Conservation (phyloP, 2,888 invertebrate genomes). For the Automeris io region DNA sequence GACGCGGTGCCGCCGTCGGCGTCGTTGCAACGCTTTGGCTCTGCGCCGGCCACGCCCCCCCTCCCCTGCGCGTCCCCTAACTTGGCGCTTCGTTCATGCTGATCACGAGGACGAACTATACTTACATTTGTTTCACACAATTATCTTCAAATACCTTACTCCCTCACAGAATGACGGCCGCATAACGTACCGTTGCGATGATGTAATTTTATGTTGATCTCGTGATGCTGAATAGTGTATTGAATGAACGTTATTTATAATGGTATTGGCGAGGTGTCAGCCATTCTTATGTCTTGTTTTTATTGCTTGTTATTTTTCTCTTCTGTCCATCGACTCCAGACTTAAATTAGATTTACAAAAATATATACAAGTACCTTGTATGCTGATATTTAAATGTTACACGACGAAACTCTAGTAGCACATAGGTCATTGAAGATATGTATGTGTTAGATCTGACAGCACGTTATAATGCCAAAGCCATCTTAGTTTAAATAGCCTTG, state of each 20-base stretch:
- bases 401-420: no score
- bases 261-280: constrained; percentile 17
- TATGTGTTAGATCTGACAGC: no score
- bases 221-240: constrained; percentile 28
- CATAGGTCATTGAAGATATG: no score
- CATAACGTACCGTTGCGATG: constrained; percentile 36
- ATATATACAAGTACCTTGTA: no score
- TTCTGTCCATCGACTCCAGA: background rate
- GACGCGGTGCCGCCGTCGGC: constrained; percentile 21
- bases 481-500: no score
- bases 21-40: constrained; percentile 32
- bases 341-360: background rate
- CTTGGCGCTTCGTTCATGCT: constrained; percentile 9
- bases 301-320: background rate
- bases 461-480: no score
- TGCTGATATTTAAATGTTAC: no score
- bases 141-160: constrained; percentile 36
- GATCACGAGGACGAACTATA: constrained; percentile 38
- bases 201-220: constrained; percentile 46
- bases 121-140: constrained; percentile 23
- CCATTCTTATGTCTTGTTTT: constrained; percentile 1
- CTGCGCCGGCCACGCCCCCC: constrained; percentile 33
- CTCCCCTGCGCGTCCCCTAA: constrained; percentile 17
- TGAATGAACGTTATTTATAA: constrained; percentile 32
- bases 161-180: constrained; percentile 43